Base-by-base conservation (phyloP, 2,797 vertebrate species). In the Nothura maculosa region DNA sequence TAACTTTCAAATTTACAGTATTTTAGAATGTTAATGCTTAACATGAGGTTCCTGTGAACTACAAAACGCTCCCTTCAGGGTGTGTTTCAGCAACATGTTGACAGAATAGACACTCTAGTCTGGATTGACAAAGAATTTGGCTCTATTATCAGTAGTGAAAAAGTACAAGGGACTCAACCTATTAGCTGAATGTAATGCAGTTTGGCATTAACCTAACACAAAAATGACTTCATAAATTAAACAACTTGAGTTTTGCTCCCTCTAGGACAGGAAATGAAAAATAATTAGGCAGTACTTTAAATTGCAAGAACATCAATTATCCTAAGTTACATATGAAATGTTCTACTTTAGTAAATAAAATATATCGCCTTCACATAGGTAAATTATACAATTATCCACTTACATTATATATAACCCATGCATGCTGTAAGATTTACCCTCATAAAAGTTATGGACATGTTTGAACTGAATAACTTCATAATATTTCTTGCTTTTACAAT, bases 291-390 rank as follows among this genome's bases (percentile, higher is more conserved):
- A 97, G 68, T 61, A 87, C 63, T 90, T 97, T 97, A 84, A 97
- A 91, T 96, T 96, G 89, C 92, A 95, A 96, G 92, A 97, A 95
- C 96, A 97, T 96, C 96, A 97, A 78, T 98, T 98, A 97, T 40
- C 75, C 87, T 89, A 95, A 96, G 80, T 90, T 95, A 68, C 90
- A 90, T 95, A 72, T 95, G 93, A 97, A 96, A 96, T 90, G 84
- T 88, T 97, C 96, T 96, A 75, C 93, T 96, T 94, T 91, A 80
- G 90, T 94, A 93, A 94, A 96, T 96, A 96, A 75, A 96, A 93
- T 86, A n/a, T 86, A 78, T 90, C 85, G 89, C 62, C 62, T 64
- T 90, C 79, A 27, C 48, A 52, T 36, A 90, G 87, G 74, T 57
- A 73, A 87, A 92, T 89, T 55, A 24, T 79, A 47, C 47, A 95